Evolutionary conservation across 1,140 invertebrate genomes (phyloP), one percentile per base, ranked within the genome.

Genomic region (Drosophila aff.): DNA sequence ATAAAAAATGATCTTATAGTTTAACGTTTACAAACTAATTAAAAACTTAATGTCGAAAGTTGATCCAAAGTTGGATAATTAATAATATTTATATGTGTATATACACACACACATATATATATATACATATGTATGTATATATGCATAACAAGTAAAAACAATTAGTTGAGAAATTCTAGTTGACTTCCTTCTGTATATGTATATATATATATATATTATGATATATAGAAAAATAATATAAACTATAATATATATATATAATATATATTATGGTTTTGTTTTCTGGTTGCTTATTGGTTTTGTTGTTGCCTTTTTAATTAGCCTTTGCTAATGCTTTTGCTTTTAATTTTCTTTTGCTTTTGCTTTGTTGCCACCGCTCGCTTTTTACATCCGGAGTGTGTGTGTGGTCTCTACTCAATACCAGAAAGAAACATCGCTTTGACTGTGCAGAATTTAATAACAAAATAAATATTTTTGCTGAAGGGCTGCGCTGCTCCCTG

Each of bases 31-130:
- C 40, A 49, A 55, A 81, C 82, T 85, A 85, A 81, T 85, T 85
- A 78, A 81, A 85, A 85, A 85, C 82, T 85, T 85, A 85, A 78
- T 77, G 63, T 85, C 74, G 23, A 58, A 75, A 66, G 73, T 71
- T 69, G 40, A 67, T 69, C 66, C 66, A 43, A 49, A 41, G 65
- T 33, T 52, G 66, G 66, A 69, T 69, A 68, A 33, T 69, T 69
- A 69, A 66, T 46, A 61, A 44, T 65, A 73, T 75, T 49, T 61
- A 36, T 78, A 49, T 67, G 43, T 62, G 36, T 65, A 63, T 68
- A 15, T 66, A 23, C 2, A 21, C 2, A 23, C 2, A 43, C 10
- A 80, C n/a, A 80, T 67, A 69, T 59, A 28, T 5, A 2, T 28
- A 28, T 69, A 63, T 68, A 15, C 62, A 18, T 18, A 80, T 44